Percentiles rank a stretch among this genome's conserved stretches.
Conservation (phyloP, 2,888 invertebrate genomes). For the Thyatira batis region DNA sequence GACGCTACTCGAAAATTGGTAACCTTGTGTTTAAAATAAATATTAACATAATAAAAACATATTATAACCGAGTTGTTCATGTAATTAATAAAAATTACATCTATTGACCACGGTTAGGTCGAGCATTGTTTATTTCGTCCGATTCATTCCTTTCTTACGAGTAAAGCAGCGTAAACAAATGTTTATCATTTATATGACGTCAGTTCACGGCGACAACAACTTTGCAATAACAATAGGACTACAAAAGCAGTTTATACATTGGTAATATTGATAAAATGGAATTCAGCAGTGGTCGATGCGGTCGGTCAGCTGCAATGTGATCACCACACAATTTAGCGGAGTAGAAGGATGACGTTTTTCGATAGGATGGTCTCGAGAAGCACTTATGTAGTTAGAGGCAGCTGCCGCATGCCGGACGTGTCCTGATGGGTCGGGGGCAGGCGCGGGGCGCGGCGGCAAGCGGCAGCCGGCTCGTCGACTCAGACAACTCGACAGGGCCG, state of each 20-base stretch:
- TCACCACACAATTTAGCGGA: conserved; percentile 5
- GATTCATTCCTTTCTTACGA: too few species aligned
- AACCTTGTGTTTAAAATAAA: too few species aligned
- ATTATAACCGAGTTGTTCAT: too few species aligned
- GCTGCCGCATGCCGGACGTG: conserved; percentile 72
- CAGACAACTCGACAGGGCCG: conserved; percentile 66
- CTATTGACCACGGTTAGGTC: too few species aligned
- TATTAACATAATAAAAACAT: too few species aligned
- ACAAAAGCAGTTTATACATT: background rate
- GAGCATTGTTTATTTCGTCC: too few species aligned
- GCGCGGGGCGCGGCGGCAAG: conserved; percentile 43
- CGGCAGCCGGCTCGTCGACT: conserved; percentile 43
- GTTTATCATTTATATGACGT: background rate
- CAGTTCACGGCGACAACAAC: background rate
- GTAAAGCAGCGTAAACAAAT: too few species aligned
- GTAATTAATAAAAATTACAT: too few species aligned
- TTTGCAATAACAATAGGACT: background rate
- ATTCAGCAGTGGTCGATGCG: background rate
- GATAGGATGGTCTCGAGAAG: conserved; percentile 29
- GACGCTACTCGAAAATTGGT: too few species aligned
- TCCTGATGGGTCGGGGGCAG: conserved; percentile 47
- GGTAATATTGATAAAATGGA: background rate
- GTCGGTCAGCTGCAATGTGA: background rate
- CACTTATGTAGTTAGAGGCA: conserved; percentile 55
- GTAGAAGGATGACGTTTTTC: conserved; percentile 26